These are phyloP conservation scores for Galleria mellonella DNA, from an alignment of 1,140 invertebrate genomes.

Conservation along the genomic window DNA sequence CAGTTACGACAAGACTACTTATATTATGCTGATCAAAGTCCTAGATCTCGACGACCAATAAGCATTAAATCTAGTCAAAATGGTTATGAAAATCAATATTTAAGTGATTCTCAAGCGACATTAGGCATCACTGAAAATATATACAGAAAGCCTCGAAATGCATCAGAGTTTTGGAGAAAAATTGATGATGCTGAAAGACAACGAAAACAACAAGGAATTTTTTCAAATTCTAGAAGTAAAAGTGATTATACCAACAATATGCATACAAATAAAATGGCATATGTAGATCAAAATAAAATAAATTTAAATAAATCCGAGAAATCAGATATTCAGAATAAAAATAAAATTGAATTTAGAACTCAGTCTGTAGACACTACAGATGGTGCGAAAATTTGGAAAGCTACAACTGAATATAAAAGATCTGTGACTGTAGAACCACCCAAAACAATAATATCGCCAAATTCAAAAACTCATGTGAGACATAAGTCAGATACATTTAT, in stretches of 20 bases:
- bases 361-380: conserved; percentile 46
- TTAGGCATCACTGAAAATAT: conserved; percentile 37
- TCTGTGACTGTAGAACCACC: conserved; percentile 51
- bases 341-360: conserved; percentile 23
- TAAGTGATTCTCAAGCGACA: conserved; percentile 69
- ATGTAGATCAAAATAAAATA: conserved; percentile 33
- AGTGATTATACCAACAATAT: conserved; percentile 54
- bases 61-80: conserved; percentile 70
- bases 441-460: conserved; percentile 39
- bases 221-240: conserved; percentile 50
- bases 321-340: conserved; percentile 44
- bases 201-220: conserved; percentile 45
- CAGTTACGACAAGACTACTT: conserved; percentile 71
- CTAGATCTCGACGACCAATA: conserved; percentile 79
- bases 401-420: conserved; percentile 62
- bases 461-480: conserved; percentile 51
- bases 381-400: conserved; percentile 61
- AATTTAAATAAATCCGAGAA: conserved; percentile 22
- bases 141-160: conserved; percentile 59
- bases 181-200: conserved; percentile 74
- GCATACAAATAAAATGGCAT: conserved; percentile 25
- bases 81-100: conserved; percentile 61
- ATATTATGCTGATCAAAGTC: conserved; percentile 80
- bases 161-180: conserved; percentile 79
- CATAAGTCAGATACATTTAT: conserved; percentile 65